These are phyloP conservation scores for Remorina albescens DNA, from an alignment of 2,797 vertebrate species.

Conservation along the genomic window DNA sequence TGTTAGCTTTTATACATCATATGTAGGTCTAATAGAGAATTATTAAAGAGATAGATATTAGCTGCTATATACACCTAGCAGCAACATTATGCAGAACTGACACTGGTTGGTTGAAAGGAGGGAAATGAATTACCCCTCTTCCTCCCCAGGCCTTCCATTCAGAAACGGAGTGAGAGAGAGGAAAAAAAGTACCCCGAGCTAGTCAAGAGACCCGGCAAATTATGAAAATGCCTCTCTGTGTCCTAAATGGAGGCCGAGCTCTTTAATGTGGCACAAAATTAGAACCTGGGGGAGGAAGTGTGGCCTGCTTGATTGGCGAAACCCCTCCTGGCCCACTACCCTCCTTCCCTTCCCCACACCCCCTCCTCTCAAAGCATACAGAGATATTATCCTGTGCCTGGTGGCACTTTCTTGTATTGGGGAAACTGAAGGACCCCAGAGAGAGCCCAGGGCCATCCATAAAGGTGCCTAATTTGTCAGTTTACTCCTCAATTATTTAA, in stretches of 20 bases:
- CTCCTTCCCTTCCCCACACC: conserved; percentile 30
- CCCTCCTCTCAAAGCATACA: conserved; percentile 74
- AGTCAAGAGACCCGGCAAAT: conserved; percentile 86
- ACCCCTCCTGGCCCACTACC: conserved; percentile 83
- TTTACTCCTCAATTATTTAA: conserved; percentile 90
- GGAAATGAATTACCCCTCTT: conserved; percentile 79
- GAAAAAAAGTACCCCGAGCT: conserved; percentile 83
- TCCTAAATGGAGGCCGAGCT: conserved; percentile 87
- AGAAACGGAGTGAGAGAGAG: conserved; percentile 80
- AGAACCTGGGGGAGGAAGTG: conserved; percentile 88
- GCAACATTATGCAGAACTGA: conserved; percentile 81
- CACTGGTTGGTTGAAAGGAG: conserved; percentile 77
- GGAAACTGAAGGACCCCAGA: conserved; percentile 79
- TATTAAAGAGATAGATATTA: conserved; percentile 82
- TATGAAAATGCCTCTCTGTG: conserved; percentile 89
- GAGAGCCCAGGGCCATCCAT: conserved; percentile 83
- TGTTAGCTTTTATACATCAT: conserved; percentile 58
- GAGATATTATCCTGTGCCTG: conserved; percentile 85
- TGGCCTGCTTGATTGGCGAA: conserved; percentile 87
- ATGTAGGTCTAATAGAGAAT: conserved; percentile 76
- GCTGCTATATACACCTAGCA: conserved; percentile 76
- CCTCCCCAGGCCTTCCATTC: conserved; percentile 83
- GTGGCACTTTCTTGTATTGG: conserved; percentile 81
- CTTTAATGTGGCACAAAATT: conserved; percentile 92
- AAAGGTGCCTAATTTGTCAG: conserved; percentile 89